Base-by-base conservation (phyloP, 2,113 vertebrate genomes). In the Bubo bubo region DNA sequence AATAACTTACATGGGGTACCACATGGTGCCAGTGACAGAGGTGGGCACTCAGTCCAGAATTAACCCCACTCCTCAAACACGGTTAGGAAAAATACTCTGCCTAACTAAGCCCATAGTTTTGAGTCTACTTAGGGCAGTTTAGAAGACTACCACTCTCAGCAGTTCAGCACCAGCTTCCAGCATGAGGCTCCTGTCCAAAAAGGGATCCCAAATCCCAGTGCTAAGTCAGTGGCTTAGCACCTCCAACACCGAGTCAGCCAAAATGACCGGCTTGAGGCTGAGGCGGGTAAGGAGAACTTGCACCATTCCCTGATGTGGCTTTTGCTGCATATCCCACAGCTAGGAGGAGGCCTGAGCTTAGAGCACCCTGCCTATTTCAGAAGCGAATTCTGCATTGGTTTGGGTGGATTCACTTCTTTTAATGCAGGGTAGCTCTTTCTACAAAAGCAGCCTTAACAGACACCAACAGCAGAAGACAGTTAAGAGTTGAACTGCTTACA, bases 271-370 rank as follows among this genome's bases (percentile, higher is more conserved):
- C 12, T 30, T 74, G 52, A 74, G 24, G 22, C 9, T 27, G n/a
- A 70, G 27, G 14, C 0, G 0, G 7, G 8, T 30, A 35, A 52
- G 18, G 13, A 71, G 5, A 3, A 21, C 32, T 37, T 0, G 0
- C 11, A 59, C 2, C 1, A 0, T 50, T 50, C 52, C 6, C 18
- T 56, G 32, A 23, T 28, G 32, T 74, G 79, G 19, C 37, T 67
- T 74, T 88, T 58, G 3, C 14, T 3, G 2, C 5, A 4, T 64
- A 34, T 43, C 21, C n/a, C 53, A 76, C 32, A 55, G 23, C 19
- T 27, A 24, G 21, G 6, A 93, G 4, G 3, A 68, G 11, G 17
- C 28, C n/a, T 47, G 49, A 77, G 11, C 13, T 89, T 52, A 59
- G n/a, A 70, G 26, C 16, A 68, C 4, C 14, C 5, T 0, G 1